Base-by-base conservation (phyloP, 2,888 invertebrate species). In the Caenorhabditis sp. region DNA sequence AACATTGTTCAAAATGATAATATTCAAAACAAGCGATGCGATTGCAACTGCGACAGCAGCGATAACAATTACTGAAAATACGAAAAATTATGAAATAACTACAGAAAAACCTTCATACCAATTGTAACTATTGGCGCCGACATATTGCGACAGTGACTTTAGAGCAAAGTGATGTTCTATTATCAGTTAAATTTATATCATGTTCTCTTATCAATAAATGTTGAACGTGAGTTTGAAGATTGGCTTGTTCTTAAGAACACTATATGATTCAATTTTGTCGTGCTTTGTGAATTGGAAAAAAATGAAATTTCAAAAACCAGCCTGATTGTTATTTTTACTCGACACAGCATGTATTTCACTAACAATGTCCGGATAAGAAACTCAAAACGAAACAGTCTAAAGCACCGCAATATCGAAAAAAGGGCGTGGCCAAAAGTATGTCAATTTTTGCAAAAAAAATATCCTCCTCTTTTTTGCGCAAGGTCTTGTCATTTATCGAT, bases 21-120 rank as follows among this genome's bases (percentile, higher is more conserved):
- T 77, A 53, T 78, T 82, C 27, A 82, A 64, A 8, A 79, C 77
- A 31, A 82, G 58, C n/a, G 79, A 81, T 26, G 75, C 79, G 36
- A 81, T 81, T 5, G 75, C 78, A 5, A 82, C 65, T 1, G 67
- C 82, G 0, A 77, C 66, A 5, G 76, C 66, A 14, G 64, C 62
- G 37, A 77, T 37, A 37, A 77, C 71, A 17, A 64, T 60, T 5
- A 66, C 82, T 82, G 66, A 43, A 43, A 43, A 5, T 43, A 3
- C 5, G 17, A 43, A 17, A 17, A 17, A 3, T 3, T 12, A 43
- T 43, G 6, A 43, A 17, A 17, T 43, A 17, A 17, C 2, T 10
- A 17, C 5, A 17, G 6, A 17, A 43, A 43, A 10, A 10, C 17
- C 3, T 12, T 12, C 43, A 17, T 17, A 43, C 43, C 43, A 43